Percentiles rank a stretch among this genome's conserved stretches.
Evolutionary conservation across 2,888 invertebrate genomes (phyloP).

Genomic region (Tetragonula carbonaria): DNA sequence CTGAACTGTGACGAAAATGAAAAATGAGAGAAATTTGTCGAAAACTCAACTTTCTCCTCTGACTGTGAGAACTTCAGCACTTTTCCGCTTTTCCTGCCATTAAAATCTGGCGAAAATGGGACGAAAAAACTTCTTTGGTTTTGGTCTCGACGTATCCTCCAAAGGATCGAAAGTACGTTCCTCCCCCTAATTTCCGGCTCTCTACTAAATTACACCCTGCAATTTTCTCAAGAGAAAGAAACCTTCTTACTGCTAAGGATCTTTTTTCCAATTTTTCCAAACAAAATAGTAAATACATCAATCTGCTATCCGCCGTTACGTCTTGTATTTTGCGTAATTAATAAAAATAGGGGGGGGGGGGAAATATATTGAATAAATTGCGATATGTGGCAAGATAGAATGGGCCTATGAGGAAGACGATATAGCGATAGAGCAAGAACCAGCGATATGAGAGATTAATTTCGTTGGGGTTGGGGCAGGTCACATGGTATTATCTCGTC

Average conservation of each 20-base stretch:
- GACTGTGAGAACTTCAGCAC: background rate
- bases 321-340: background rate
- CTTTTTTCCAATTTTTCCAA: rapidly evolving
- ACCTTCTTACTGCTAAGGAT: background rate
- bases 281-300: background rate
- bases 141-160: background rate
- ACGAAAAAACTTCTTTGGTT: background rate
- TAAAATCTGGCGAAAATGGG: background rate
- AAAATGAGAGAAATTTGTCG: slow-evolving; percentile 76
- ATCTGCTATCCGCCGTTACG: background rate
- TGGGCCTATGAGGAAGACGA: slow-evolving; percentile 4
- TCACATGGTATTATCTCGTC: slow-evolving; percentile 72
- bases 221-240: background rate
- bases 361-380: too few species aligned
- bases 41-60: slow-evolving; percentile 68
- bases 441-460: slow-evolving; percentile 65
- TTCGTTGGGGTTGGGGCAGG: slow-evolving; percentile 80
- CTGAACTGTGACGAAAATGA: slow-evolving; percentile 75
- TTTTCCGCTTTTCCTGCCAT: background rate
- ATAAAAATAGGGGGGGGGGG: background rate
- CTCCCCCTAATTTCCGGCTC: slow-evolving; percentile 21
- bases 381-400: background rate
- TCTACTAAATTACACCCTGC: background rate
- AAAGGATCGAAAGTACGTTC: slow-evolving; percentile 48
- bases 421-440: background rate